phyloP scores from a whole-genome alignment of 2,113 vertebrate genomes.

The Mixornis gularis region DNA sequence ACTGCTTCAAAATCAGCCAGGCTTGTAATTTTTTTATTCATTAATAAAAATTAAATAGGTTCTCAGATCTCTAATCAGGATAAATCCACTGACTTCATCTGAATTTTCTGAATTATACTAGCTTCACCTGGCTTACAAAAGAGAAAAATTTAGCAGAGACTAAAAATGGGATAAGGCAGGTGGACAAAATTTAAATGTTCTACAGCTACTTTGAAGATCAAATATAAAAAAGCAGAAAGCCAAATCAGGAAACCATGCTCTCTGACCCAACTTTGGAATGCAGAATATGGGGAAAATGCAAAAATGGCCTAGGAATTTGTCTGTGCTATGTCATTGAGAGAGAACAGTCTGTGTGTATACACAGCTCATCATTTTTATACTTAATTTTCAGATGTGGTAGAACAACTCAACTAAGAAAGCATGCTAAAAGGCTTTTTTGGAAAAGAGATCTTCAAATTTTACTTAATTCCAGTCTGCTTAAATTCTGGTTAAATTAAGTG shows the following conservation, averaged over 20 bases:
- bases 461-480: neutral
- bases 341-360: neutral
- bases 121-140: neutral
- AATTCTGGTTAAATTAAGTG: neutral
- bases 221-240: neutral
- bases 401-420: neutral
- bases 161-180: neutral
- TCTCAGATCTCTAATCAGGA: neutral
- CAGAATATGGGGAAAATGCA: conserved; percentile 7
- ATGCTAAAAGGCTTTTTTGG: neutral
- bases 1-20: neutral
- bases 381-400: neutral
- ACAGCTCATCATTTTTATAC: neutral
- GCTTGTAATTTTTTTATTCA: neutral
- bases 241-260: neutral
- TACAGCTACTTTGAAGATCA: neutral
- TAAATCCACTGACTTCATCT: neutral
- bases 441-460: neutral
- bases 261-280: neutral
- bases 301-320: neutral
- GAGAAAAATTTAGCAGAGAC: neutral
- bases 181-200: neutral
- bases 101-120: neutral
- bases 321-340: neutral
- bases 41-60: neutral